These are phyloP conservation scores for Mohoua ochrocephala DNA, from an alignment of 2,113 vertebrate species.

Conservation along the genomic window DNA sequence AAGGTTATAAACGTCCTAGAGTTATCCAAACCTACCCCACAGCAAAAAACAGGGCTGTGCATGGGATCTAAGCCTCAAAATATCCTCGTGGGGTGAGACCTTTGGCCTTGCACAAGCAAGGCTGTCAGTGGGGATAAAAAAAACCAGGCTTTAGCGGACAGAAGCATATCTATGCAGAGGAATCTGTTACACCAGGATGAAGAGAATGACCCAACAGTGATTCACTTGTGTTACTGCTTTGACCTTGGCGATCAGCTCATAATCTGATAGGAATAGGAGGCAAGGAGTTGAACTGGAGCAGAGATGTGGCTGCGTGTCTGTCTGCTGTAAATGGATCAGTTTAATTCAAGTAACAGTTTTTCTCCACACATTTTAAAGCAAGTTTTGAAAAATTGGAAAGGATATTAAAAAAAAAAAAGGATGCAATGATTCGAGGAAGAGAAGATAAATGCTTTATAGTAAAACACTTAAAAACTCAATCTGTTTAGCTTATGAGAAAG, in stretches of 20 bases:
- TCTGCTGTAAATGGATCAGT: not conserved
- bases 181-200: not conserved
- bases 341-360: not conserved
- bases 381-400: not conserved
- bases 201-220: not conserved
- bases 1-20: not conserved
- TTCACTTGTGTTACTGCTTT: not conserved
- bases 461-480: slow-evolving; percentile 17
- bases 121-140: not conserved
- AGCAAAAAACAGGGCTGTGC: not conserved
- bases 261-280: not conserved
- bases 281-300: not conserved
- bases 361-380: not conserved
- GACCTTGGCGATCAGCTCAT: not conserved
- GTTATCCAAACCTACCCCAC: not conserved
- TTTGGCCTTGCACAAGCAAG: not conserved
- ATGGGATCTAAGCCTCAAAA: not conserved
- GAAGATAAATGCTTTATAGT: slow-evolving; percentile 10
- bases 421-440: not conserved
- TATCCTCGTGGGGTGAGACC: not conserved
- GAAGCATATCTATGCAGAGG: not conserved
- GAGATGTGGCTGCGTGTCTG: not conserved
- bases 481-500: slow-evolving; percentile 18
- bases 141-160: not conserved
- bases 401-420: not conserved